Evolutionary conservation across 2,113 vertebrate genomes (phyloP), one percentile per base, ranked within the genome.

Genomic region (Cyprinodon variegatus): DNA sequence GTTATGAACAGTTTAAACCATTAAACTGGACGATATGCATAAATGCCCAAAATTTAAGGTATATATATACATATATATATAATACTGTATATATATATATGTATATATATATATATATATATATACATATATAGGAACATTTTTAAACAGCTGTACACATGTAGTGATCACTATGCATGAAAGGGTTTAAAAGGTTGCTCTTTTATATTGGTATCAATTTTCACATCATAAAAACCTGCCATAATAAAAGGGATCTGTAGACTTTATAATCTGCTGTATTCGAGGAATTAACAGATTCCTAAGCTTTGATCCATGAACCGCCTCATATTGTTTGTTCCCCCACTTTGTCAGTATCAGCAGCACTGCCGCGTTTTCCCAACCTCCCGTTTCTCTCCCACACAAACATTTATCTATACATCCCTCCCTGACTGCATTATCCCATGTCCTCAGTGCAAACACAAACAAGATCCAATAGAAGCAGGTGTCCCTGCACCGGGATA

Each of bases 381-480:
- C 45, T 77, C 62, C 48, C 43, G 45, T 65, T 53, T 22, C 60
- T 36, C 6, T 38, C 14, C 40, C 80, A 36, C 64, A 70, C 61
- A 22, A 65, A 64, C 50, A 61, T 68, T 46, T 12, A 86, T 66
- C 57, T 60, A 64, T 10, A 2, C 73, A 85, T 85, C 73, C 73
- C 53, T 81, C 79, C 76, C 72, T 82, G 12, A 13, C 61, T 50
- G 79, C 59, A 77, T 79, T 82, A 88, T 90, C 75, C 82, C 61
- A 76, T 83, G 86, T 89, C 88, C 69, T 87, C 80, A 91, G 78
- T 90, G 85, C 91, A 92, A 94, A 94, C 86, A 93, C 85, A 94
- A 93, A 93, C 89, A 93, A 82, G 82, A 76, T 86, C 73, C 81
- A 78, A 75, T 67, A 88, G 75, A 86, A 88, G 82, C 92, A 92